phyloP scores from a whole-genome alignment of 2,888 invertebrate species.

The Diadromus collaris region DNA sequence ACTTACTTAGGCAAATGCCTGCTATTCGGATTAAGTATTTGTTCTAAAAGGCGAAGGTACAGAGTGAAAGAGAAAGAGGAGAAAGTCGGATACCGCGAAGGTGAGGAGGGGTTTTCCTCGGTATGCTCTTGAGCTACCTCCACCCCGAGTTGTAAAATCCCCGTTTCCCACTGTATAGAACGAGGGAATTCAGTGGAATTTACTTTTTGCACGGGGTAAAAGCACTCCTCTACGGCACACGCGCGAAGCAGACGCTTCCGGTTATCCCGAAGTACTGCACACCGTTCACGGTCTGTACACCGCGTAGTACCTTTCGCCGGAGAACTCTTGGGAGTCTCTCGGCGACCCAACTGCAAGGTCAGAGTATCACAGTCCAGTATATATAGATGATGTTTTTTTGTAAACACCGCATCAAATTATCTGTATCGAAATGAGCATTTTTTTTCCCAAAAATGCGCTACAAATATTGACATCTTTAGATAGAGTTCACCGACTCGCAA shows the following conservation, averaged over 20 bases:
- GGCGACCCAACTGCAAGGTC: slow-evolving; percentile 49
- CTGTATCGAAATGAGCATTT: not conserved
- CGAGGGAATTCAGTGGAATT: slow-evolving; percentile 73
- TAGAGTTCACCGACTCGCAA: not conserved
- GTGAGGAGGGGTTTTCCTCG: slow-evolving; percentile 53
- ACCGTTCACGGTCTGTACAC: not conserved
- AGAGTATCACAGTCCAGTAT: slow-evolving; percentile 61
- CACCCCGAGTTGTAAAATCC: slow-evolving; percentile 70
- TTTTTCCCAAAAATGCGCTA: not conserved
- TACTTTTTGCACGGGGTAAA: slow-evolving; percentile 64
- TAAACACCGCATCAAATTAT: not conserved
- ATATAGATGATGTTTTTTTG: slow-evolving; percentile 43
- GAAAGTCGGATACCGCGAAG: slow-evolving; percentile 52
- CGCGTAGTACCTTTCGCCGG: not conserved
- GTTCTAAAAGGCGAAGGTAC: slow-evolving; percentile 76
- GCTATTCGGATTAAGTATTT: slow-evolving; percentile 79
- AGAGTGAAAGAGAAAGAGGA: slow-evolving; percentile 63
- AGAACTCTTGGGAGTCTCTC: not conserved
- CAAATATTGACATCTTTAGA: not conserved
- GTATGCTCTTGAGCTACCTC: slow-evolving; percentile 39
- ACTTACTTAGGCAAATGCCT: slow-evolving; percentile 79
- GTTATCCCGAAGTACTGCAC: slow-evolving; percentile 62
- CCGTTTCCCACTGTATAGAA: slow-evolving; percentile 65
- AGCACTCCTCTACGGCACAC: slow-evolving; percentile 31
- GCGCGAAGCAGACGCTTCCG: slow-evolving; percentile 63